A percentile compares a stretch with the other conserved stretches of the same genome.
Conservation (phyloP, 2,888 invertebrate species). For the Mystacides longicornis region DNA sequence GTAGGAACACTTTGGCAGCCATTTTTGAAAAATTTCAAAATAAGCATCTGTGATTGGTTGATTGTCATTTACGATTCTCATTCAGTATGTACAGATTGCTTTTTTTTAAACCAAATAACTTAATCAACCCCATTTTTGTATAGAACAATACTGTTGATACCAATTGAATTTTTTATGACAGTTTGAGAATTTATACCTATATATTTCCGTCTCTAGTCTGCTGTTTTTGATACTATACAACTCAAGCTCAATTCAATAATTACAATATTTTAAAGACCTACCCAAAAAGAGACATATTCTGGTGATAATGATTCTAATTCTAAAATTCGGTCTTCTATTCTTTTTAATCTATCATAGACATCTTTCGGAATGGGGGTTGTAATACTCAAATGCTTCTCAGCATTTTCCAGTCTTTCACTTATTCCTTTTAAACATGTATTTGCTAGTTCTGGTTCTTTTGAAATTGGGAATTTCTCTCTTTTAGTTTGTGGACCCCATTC, state of each 20-base stretch:
- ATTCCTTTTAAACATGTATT: constrained; percentile 36
- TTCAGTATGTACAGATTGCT: no score
- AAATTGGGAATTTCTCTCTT: constrained; percentile 11
- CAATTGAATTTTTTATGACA: no score
- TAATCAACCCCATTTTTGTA: no score
- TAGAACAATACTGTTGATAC: no score
- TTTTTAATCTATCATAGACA: constrained; percentile 62
- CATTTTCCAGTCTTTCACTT: constrained; percentile 57
- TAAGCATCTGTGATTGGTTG: no score
- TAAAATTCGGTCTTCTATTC: constrained; percentile 66
- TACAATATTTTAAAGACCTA: constrained; percentile 31
- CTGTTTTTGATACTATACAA: no score
- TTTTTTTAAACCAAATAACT: no score
- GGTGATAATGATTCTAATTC: constrained; percentile 70
- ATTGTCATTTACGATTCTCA: no score
- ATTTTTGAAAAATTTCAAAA: no score
- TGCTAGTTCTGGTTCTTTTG: background rate
- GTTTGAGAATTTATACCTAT: no score
- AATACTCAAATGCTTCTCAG: constrained; percentile 56
- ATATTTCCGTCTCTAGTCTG: no score
- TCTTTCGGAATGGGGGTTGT: constrained; percentile 51
- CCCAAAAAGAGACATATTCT: constrained; percentile 68
- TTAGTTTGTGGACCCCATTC: constrained; percentile 60
- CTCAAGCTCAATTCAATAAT: background rate
- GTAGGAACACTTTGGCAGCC: no score